Evolutionary conservation across 2,113 vertebrate genomes (phyloP), one percentile per base, ranked within the genome.

Genomic region (Myodes glareolus): DNA sequence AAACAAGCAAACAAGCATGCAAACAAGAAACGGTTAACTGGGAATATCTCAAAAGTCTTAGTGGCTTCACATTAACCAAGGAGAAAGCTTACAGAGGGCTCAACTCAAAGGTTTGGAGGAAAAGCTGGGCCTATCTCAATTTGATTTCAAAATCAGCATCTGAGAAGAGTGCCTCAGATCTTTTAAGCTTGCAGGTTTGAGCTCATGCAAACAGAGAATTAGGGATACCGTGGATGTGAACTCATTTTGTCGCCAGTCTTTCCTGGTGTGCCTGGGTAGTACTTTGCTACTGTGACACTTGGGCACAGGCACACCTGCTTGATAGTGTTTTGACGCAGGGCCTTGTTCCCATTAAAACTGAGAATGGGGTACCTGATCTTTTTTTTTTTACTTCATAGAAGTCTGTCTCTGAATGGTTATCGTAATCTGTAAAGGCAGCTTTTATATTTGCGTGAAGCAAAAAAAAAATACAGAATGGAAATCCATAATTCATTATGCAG

Each of bases 131-230:
- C 52, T 77, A 21, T 85, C 45, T 89, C 77, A 80, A 81, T 45
- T 45, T 61, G 63, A 76, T 86, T 95, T 91, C 84, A 88, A 91
- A 95, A 68, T 88, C 58, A 94, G 27, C 50, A 23, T 27, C 36
- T 90, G 61, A 61, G 92, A 94, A 90, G 47, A 78, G 61, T 65
- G 52, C 31, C 65, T 87, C 75, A 42, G 7, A 39, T 90, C 31
- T 47, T 39, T 90, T 47, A 90, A 87, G 50, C n/a, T 19, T 55
- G 8, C 84, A 81, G 16, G 7, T 61, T 95, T 90, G 80, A 70
- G 76, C 80, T 88, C 55, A 33, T 50, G 31, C 36, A 65, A 84
- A 90, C 39, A 19, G 42, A 52, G 33, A 73, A 70, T 91, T 72
- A 21, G 31, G 29, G 25, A 39, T 50, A 42, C 12, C 13, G 45